phyloP scores from a whole-genome alignment of 1,140 invertebrate genomes.

The Anoplolepis gracilipes region DNA sequence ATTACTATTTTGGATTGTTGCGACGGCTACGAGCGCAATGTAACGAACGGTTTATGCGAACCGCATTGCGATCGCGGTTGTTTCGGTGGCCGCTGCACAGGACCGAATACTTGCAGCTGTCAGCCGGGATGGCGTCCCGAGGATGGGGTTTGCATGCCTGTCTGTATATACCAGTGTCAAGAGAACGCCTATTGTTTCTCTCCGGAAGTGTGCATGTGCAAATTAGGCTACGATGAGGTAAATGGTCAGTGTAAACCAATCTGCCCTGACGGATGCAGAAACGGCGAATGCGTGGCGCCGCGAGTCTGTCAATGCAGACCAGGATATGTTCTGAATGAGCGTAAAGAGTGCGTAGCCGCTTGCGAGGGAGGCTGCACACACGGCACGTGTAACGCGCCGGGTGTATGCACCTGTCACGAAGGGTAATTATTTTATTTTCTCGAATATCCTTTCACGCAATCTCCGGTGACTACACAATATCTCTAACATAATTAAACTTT shows the following conservation, averaged over 20 bases:
- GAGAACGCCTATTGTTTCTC: conserved; percentile 82
- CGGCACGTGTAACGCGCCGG: conserved; percentile 79
- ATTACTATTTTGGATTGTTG: conserved; percentile 83
- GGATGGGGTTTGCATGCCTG: conserved; percentile 80
- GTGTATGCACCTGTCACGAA: conserved; percentile 79
- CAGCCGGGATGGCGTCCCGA: conserved; percentile 76
- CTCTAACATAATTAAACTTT: conserved; percentile 11
- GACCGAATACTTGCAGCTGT: conserved; percentile 80
- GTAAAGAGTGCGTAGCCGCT: conserved; percentile 77
- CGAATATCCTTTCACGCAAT: neutral
- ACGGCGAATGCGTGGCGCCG: conserved; percentile 85
- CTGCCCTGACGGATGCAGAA: conserved; percentile 81
- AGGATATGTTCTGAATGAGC: conserved; percentile 85
- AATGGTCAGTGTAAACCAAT: conserved; percentile 79
- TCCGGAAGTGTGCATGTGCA: conserved; percentile 82
- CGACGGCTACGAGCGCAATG: conserved; percentile 79
- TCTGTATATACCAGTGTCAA: conserved; percentile 77
- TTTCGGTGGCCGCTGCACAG: conserved; percentile 81
- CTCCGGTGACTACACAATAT: neutral
- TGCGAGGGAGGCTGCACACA: conserved; percentile 82
- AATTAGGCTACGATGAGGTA: conserved; percentile 79
- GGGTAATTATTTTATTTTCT: conserved; percentile 74
- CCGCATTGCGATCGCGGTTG: conserved; percentile 82
- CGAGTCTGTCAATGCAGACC: conserved; percentile 87
- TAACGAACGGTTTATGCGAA: conserved; percentile 78